phyloP scores from a whole-genome alignment of 2,113 vertebrate species.

The Talpa occidentalis region DNA sequence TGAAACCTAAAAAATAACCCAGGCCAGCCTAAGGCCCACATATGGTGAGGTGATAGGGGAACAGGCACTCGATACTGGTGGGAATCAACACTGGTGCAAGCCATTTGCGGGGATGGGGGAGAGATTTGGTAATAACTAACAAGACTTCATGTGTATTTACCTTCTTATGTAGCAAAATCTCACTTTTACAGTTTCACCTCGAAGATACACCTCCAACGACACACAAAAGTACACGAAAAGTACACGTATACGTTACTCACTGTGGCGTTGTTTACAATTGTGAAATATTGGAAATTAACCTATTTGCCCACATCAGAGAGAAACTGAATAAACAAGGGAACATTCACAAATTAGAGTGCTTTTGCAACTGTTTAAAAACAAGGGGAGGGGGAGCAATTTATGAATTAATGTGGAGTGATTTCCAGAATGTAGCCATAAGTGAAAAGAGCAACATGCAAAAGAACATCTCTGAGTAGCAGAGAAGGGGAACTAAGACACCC shows the following conservation, averaged over 20 bases:
- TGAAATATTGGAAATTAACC: not conserved
- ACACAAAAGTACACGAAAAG: not conserved
- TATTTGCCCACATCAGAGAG: not conserved
- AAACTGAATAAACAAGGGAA: not conserved
- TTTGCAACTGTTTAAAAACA: not conserved
- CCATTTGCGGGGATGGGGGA: not conserved
- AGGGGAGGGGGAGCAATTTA: not conserved
- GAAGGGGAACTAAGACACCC: not conserved
- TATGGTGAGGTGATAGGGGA: not conserved
- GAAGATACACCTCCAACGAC: not conserved
- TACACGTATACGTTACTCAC: not conserved
- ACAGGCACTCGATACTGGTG: not conserved
- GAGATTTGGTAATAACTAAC: not conserved
- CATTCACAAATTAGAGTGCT: not conserved
- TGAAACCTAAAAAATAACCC: not conserved
- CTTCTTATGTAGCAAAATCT: not conserved
- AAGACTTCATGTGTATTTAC: not conserved
- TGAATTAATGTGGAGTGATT: not conserved
- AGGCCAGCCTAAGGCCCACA: not conserved
- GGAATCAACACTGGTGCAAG: not conserved
- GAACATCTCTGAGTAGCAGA: not conserved
- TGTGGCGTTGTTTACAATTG: not conserved
- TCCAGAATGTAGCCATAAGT: not conserved
- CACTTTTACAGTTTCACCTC: not conserved
- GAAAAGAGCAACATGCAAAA: not conserved